Conservation (phyloP, 2,888 invertebrate species). For the Xylota segnis region DNA sequence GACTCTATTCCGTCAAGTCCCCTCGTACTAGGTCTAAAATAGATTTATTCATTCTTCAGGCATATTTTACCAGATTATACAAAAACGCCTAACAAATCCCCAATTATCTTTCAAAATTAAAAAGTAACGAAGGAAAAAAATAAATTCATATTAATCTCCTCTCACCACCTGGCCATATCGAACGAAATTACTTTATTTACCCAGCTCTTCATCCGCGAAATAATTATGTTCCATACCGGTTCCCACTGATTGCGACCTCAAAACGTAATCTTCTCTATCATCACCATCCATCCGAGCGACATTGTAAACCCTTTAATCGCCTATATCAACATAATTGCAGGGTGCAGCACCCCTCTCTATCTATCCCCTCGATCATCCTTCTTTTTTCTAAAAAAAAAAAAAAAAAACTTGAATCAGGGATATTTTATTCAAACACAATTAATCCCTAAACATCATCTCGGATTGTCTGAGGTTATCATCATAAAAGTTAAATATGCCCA, state of each 20-base stretch:
- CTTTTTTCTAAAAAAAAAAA: neutral
- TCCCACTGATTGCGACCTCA: constrained; percentile 66
- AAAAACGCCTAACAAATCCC: constrained; percentile 48
- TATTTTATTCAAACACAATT: constrained; percentile 76
- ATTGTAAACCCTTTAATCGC: constrained; percentile 71
- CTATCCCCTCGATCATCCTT: constrained; percentile 23
- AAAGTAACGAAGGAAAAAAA: constrained; percentile 26
- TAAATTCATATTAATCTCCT: constrained; percentile 44
- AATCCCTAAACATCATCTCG: constrained; percentile 64
- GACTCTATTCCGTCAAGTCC: neutral
- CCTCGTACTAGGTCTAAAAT: neutral
- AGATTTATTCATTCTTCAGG: constrained; percentile 21
- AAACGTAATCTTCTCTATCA: constrained; percentile 61
- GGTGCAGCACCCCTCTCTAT: constrained; percentile 27
- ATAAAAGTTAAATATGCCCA: constrained; percentile 48
- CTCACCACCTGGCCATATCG: constrained; percentile 62
- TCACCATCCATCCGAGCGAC: constrained; percentile 40
- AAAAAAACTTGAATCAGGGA: constrained; percentile 33
- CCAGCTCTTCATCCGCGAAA: constrained; percentile 70
- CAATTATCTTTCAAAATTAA: constrained; percentile 50
- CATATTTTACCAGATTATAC: constrained; percentile 2
- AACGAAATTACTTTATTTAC: constrained; percentile 59
- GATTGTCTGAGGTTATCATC: constrained; percentile 55
- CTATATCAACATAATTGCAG: constrained; percentile 70
- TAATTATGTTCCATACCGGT: constrained; percentile 35